Evolutionary conservation across 1,140 invertebrate species (phyloP), one percentile per base, ranked within the genome.

Genomic region (Batillaria attramentaria): DNA sequence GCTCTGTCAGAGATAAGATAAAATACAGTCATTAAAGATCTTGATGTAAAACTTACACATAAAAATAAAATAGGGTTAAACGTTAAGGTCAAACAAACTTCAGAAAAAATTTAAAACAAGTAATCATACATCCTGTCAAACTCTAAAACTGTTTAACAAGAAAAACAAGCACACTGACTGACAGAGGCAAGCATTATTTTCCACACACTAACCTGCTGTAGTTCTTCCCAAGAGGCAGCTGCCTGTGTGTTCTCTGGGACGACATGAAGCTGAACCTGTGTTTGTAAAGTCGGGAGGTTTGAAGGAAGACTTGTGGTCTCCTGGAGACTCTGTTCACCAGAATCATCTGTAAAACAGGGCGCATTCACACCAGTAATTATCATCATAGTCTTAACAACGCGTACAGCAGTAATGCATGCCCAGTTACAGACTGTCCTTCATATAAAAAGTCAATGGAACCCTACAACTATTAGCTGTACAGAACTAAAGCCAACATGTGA

Each of bases 191-290:
- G 1, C 57, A 62, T 62, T 24, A 24, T 10, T 28, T 18, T 8
- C n/a, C n/a, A n/a, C n/a, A n/a, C n/a, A n/a, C n/a, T 75, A 78
- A 87, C 87, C 78, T 89, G 82, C 57, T 87, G 84, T 42, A 89
- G 70, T 62, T 84, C 79, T 72, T 89, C 86, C 85, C 84, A 87
- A 33, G 87, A 89, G 77, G 85, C 83, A 41, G 81, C 78, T 3
- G 87, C 85, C 41, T 85, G 79, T 20, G 85, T 77, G 46, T 87
- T 81, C 41, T 87, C 76, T 39, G 84, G 85, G 16, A 80, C 66
- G 10, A 82, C 78, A 65, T 83, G 79, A 28, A 85, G 68, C 42
- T 83, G 79, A 33, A 77, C n/a, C 35, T 81, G 60, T 18, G 84
- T 43, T 60, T 83, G 84, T 24, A 80, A n/a, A 20, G 24, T 69